A percentile compares a stretch with the other conserved stretches of the same genome.
Evolutionary conservation across 2,113 vertebrate species (phyloP).

Genomic region (Paramisgurnus dabryanus): DNA sequence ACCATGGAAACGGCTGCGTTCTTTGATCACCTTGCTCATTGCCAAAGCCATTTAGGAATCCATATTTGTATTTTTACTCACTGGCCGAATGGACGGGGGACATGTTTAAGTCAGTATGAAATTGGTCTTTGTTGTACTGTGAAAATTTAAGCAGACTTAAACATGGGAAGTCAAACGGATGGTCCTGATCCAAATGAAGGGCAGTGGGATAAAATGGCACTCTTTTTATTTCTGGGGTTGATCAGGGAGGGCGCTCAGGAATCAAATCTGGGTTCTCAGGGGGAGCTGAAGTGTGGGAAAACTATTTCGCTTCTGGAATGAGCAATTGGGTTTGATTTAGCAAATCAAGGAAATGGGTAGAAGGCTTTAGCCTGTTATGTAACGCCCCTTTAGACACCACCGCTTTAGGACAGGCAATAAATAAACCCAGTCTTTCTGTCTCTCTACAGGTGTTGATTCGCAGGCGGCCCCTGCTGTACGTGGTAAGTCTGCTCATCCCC

Average conservation of each 20-base stretch:
- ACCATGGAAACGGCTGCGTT: constrained; percentile 61
- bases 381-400: constrained; percentile 15
- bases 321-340: constrained; percentile 28
- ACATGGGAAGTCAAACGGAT: constrained; percentile 49
- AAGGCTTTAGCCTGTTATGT: constrained; percentile 24
- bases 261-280: constrained; percentile 24
- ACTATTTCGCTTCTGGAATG: constrained; percentile 42
- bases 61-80: constrained; percentile 54
- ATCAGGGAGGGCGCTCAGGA: background rate
- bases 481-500: constrained; percentile 81
- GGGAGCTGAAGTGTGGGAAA: constrained; percentile 42
- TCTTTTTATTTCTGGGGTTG: constrained; percentile 13
- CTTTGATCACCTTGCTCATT: constrained; percentile 60
- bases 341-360: constrained; percentile 27
- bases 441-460: constrained; percentile 79
- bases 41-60: constrained; percentile 48
- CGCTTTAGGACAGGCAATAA: background rate
- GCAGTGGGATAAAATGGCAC: constrained; percentile 23
- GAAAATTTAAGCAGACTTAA: constrained; percentile 50
- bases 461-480: constrained; percentile 79
- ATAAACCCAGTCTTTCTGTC: background rate
- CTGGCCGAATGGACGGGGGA: constrained; percentile 36
- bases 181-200: constrained; percentile 33
- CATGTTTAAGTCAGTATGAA: constrained; percentile 54
- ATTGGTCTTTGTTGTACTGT: constrained; percentile 50